Base-by-base conservation (phyloP, 37 sponge, comb jelly and placozoan species). In the Spongilla lacustris region DNA sequence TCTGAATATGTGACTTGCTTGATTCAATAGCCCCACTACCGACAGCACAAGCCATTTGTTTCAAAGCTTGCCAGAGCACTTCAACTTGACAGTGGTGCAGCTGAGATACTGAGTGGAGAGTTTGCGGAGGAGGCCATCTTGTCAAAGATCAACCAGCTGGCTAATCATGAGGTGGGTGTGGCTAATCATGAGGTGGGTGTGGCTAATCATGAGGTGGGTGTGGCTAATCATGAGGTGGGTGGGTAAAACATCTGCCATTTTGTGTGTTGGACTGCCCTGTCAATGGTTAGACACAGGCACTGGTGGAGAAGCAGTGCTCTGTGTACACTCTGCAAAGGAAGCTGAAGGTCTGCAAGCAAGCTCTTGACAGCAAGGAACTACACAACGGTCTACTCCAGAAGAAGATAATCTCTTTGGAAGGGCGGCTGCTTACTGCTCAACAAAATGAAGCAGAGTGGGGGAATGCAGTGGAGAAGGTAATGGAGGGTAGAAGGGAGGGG, bases 161-260 rank as follows among this genome's bases (percentile, higher is more conserved):
- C 77, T 25, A 91, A 85, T 21, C 83, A 84, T n/a, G 95, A 95
- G 84, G 95, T 95, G n/a, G n/a, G n/a, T n/a, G n/a, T n/a, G n/a
- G n/a, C n/a, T n/a, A n/a, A n/a, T 31, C 30, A 75, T 2, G 11
- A 0, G 8, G 34, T 69, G 28, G n/a, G 29, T 67, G 76, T 38
- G 41, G 41, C 41, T 41, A 41, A n/a, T n/a, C n/a, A n/a, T n/a
- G n/a, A n/a, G n/a, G n/a, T n/a, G n/a, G 41, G 41, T 41, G 41
- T 95, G 23, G 68, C 74, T 26, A 91, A 85, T 4, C 83, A 84
- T n/a, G 95, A 95, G 84, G 95, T 95, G 6, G 3, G 41, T 3
- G 41, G 76, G 4, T 75, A 75, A 34, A 35, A 32, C 8, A 76
- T 21, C 28, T 72, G 32, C 66, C 27, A 2, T 1, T 49, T 36